Percentiles rank a stretch among this genome's conserved stretches.
Evolutionary conservation across 2,797 vertebrate species (phyloP).

Genomic region (Eremophila alpestris): DNA sequence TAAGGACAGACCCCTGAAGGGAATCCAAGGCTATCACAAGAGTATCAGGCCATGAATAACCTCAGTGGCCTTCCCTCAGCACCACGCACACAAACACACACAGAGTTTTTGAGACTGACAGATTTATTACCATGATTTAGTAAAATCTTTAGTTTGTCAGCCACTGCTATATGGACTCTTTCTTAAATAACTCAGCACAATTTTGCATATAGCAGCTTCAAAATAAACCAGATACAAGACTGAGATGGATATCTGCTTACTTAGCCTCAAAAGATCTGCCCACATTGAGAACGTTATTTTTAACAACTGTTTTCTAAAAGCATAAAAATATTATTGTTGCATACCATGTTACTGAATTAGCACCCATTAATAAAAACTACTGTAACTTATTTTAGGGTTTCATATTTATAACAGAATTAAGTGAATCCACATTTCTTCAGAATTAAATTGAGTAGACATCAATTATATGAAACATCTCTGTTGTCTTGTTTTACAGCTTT

Average conservation of each 20-base stretch:
- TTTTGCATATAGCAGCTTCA: background rate
- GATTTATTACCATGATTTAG: background rate
- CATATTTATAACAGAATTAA: background rate
- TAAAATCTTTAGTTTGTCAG: background rate
- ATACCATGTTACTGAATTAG: background rate
- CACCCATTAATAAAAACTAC: background rate
- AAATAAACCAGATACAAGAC: background rate
- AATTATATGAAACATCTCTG: background rate
- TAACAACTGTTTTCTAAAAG: background rate
- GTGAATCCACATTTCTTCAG: background rate
- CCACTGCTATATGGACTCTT: background rate
- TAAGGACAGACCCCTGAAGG: background rate
- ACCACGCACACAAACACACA: background rate
- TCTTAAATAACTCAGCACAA: background rate
- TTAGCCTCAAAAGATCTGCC: background rate
- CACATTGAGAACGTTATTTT: background rate
- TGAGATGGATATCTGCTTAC: background rate
- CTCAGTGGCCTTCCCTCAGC: background rate
- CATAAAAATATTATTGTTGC: background rate
- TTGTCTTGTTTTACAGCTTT: slow-evolving; percentile 41
- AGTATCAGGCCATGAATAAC: background rate
- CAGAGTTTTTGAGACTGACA: background rate
- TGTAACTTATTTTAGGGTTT: background rate
- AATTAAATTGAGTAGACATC: slow-evolving; percentile 2
- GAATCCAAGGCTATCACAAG: background rate